A percentile compares a stretch with the other conserved stretches of the same genome.
Conservation (phyloP, 2,797 vertebrate species). For the Lutjanus campechanus region DNA sequence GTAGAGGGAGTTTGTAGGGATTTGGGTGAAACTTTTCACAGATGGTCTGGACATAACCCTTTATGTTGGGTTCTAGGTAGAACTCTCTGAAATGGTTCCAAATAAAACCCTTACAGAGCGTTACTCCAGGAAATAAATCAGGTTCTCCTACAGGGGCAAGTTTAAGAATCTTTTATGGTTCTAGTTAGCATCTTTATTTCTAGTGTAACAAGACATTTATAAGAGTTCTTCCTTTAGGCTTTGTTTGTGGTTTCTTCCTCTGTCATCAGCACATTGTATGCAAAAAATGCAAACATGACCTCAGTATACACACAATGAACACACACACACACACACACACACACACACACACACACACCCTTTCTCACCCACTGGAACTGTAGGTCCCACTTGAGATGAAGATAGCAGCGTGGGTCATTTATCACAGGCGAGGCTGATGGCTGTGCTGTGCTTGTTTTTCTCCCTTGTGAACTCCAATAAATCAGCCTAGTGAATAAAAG, state of each 20-base stretch:
- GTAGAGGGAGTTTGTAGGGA: too few species aligned
- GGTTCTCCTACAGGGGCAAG: too few species aligned
- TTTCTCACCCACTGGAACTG: conserved; percentile 51
- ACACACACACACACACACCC: conserved; percentile 17
- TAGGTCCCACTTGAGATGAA: conserved; percentile 73
- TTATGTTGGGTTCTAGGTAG: too few species aligned
- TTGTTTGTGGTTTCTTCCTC: not conserved
- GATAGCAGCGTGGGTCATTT: conserved; percentile 74
- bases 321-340: conserved; percentile 9
- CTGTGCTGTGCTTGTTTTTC: conserved; percentile 80
- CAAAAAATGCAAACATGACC: conserved; percentile 4
- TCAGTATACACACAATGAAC: conserved; percentile 1
- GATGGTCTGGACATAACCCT: too few species aligned
- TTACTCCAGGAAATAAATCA: too few species aligned
- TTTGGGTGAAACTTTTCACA: too few species aligned
- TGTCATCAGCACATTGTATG: conserved; percentile 23
- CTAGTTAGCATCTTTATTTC: too few species aligned
- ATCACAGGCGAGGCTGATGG: conserved; percentile 75
- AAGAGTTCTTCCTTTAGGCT: not conserved
- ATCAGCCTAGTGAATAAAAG: conserved; percentile 83
- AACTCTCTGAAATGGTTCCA: too few species aligned
- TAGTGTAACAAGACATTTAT: not conserved
- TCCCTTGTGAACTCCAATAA: conserved; percentile 80
- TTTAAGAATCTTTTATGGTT: too few species aligned
- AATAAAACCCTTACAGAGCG: too few species aligned